phyloP scores from a whole-genome alignment of 2,113 vertebrate genomes.

The Propithecus coquereli region DNA sequence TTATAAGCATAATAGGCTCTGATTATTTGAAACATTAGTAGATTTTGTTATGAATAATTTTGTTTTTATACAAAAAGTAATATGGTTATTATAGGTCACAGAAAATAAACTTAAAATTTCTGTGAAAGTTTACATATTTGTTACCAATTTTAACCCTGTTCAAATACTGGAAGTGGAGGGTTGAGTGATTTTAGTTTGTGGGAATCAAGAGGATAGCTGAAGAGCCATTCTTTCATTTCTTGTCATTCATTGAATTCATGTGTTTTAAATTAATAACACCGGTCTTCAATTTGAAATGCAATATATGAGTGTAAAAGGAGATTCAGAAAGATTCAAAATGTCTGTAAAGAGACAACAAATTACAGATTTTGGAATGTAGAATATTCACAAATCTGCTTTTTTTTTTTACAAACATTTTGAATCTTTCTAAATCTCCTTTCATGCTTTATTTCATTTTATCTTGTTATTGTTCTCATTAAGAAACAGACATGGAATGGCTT shows the following conservation, averaged over 20 bases:
- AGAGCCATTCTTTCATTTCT: background rate
- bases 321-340: too few species aligned
- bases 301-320: background rate
- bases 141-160: constrained; percentile 8
- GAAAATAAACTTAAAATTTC: background rate
- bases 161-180: background rate
- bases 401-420: background rate
- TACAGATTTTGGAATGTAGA: too few species aligned
- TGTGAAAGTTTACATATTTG: background rate
- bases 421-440: background rate
- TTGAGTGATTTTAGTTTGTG: background rate
- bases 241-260: background rate
- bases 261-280: background rate
- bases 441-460: background rate
- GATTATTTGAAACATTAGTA: background rate
- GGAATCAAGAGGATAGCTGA: background rate
- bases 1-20: background rate
- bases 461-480: background rate
- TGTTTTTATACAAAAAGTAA: background rate
- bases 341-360: too few species aligned
- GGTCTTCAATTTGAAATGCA: constrained; percentile 4
- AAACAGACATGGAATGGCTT: background rate
- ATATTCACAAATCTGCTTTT: background rate
- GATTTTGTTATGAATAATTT: background rate
- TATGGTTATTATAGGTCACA: background rate